Evolutionary conservation across 2,113 vertebrate genomes (phyloP).

Genomic region (Halcyon senegalensis): DNA sequence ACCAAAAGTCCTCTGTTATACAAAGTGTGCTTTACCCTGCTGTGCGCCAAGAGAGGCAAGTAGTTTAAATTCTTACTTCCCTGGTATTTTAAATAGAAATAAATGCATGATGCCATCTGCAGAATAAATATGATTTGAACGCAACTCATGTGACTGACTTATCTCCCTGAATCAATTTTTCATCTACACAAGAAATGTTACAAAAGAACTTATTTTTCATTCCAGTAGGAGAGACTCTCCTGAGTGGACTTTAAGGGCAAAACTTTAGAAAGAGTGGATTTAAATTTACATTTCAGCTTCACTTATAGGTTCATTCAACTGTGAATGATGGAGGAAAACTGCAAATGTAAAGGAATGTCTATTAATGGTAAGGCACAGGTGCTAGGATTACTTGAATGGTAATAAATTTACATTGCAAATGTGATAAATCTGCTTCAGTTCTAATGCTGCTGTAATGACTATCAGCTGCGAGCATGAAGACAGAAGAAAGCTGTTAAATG

Average conservation of each 20-base stretch:
- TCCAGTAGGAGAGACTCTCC: not conserved
- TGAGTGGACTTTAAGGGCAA: not conserved
- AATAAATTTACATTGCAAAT: slow-evolving; percentile 70
- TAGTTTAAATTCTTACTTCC: not conserved
- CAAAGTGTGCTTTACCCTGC: accelerated
- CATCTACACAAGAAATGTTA: not conserved
- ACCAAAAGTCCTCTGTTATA: not conserved
- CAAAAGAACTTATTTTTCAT: not conserved
- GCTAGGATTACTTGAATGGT: slow-evolving; percentile 27
- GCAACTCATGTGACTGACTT: not conserved
- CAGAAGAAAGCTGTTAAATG: slow-evolving; percentile 48
- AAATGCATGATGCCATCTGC: not conserved
- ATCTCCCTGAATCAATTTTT: not conserved
- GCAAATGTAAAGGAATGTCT: slow-evolving; percentile 3
- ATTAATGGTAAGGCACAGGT: slow-evolving; percentile 51
- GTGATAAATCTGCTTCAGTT: slow-evolving; percentile 48
- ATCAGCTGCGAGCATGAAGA: slow-evolving; percentile 53
- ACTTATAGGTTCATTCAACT: slow-evolving; percentile 10
- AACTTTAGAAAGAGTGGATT: not conserved
- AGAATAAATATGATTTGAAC: not conserved
- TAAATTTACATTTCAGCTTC: slow-evolving; percentile 28
- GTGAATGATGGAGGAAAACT: not conserved
- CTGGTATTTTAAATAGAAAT: not conserved
- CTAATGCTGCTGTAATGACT: slow-evolving; percentile 55
- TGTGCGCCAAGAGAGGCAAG: not conserved